Conservation (phyloP, 2,797 vertebrate species). For the Valencia hispanica region DNA sequence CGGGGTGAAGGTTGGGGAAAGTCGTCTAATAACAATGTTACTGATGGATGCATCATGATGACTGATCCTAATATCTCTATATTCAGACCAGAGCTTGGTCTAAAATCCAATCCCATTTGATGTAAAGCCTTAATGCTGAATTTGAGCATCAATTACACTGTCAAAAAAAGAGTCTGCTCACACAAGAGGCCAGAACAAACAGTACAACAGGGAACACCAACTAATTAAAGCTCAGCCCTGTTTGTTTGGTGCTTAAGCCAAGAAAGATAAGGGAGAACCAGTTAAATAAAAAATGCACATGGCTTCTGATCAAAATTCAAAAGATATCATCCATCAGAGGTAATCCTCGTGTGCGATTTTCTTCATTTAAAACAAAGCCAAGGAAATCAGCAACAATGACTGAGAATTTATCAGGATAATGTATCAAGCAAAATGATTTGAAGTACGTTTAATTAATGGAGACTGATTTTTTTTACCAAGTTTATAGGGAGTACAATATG, state of each 20-base stretch:
- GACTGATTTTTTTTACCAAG: conserved; percentile 40
- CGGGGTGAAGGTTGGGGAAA: conserved; percentile 30
- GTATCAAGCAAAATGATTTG: conserved; percentile 33
- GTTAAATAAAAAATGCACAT: conserved; percentile 34
- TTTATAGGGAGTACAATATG: conserved; percentile 17
- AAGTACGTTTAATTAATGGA: conserved; percentile 49
- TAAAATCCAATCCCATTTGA: not conserved
- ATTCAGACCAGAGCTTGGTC: conserved; percentile 25
- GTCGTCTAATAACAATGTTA: conserved; percentile 26
- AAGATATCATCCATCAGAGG: conserved; percentile 54
- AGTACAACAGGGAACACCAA: not conserved
- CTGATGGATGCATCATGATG: conserved; percentile 20
- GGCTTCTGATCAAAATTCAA: conserved; percentile 43
- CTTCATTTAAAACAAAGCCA: conserved; percentile 22
- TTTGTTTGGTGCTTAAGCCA: conserved; percentile 27
- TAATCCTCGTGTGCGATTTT: conserved; percentile 39
- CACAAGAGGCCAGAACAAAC: conserved; percentile 7
- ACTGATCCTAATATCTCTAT: conserved; percentile 3
- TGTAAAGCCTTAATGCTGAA: not conserved
- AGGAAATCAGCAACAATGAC: conserved; percentile 42
- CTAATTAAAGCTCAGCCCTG: conserved; percentile 15
- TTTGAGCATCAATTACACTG: not conserved
- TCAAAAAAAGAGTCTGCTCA: not conserved
- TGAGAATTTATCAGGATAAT: conserved; percentile 54
- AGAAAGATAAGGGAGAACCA: conserved; percentile 24